Evolutionary conservation across 2,113 vertebrate species (phyloP).

Genomic region (Dromas ardeola): DNA sequence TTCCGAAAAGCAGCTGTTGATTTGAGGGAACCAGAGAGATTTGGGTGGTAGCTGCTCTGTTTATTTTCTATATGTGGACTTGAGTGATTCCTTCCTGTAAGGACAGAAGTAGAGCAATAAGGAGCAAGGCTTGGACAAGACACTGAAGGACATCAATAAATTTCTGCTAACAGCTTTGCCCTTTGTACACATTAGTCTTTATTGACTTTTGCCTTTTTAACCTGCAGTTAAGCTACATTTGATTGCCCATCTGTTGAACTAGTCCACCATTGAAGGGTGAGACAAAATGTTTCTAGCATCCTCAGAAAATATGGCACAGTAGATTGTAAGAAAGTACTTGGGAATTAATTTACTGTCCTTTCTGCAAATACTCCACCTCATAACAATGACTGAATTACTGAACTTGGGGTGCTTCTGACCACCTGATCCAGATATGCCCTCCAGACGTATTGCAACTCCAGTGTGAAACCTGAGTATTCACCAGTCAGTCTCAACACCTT

Average conservation of each 20-base stretch:
- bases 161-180: constrained; percentile 9
- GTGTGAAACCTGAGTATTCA: background rate
- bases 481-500: background rate
- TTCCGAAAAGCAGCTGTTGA: constrained; percentile 3
- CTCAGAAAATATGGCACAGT: background rate
- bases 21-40: background rate
- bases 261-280: background rate
- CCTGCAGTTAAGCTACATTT: background rate
- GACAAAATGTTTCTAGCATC: background rate
- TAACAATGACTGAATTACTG: background rate
- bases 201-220: constrained; percentile 35
- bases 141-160: background rate
- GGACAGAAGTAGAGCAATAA: background rate
- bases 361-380: background rate
- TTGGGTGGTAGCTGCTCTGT: background rate
- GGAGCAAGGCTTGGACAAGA: background rate
- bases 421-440: background rate
- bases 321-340: background rate
- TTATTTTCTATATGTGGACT: background rate
- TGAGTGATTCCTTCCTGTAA: background rate
- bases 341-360: background rate
- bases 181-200: background rate
- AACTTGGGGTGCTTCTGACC: background rate
- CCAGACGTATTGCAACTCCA: background rate
- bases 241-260: background rate